These are phyloP conservation scores for Harmothoe impar DNA, from an alignment of 2,888 invertebrate genomes.

Conservation along the genomic window DNA sequence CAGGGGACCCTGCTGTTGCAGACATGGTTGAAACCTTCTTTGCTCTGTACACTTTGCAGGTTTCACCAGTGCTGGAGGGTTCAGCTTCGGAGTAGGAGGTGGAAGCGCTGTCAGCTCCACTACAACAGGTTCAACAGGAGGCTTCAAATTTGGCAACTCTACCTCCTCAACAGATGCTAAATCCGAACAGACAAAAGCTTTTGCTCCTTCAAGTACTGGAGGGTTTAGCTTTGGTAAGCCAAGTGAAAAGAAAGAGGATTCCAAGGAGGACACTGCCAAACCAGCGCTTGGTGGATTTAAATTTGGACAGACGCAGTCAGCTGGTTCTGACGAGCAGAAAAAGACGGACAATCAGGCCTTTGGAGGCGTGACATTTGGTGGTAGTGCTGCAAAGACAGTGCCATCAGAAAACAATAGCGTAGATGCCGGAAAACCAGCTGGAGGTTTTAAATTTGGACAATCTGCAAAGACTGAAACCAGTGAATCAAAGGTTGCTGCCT, in stretches of 20 bases:
- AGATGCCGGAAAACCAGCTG: not conserved
- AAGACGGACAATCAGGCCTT: not conserved
- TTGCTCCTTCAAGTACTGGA: not conserved
- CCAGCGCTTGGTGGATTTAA: slow-evolving; percentile 49
- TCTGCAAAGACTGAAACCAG: not conserved
- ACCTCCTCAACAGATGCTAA: not conserved
- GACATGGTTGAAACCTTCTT: no score
- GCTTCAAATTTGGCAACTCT: slow-evolving; percentile 10
- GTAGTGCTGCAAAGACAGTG: not conserved
- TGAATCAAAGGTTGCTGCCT: not conserved
- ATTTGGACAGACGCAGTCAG: not conserved
- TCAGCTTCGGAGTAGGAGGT: slow-evolving; percentile 51
- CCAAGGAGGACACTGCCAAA: slow-evolving; percentile 1
- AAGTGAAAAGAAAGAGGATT: not conserved
- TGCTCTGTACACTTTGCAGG: not conserved
- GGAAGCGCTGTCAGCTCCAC: not conserved
- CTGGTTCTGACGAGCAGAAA: slow-evolving; percentile 11
- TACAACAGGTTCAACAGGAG: not conserved
- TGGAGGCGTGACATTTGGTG: slow-evolving; percentile 56
- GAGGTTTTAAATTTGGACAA: slow-evolving; percentile 34
- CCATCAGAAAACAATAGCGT: not conserved
- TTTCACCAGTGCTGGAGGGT: slow-evolving; percentile 62
- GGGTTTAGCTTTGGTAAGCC: not conserved
- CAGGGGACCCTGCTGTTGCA: no score
- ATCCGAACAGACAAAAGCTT: not conserved